Evolutionary conservation across 2,888 invertebrate genomes (phyloP).

Genomic region (Lagria hirta): DNA sequence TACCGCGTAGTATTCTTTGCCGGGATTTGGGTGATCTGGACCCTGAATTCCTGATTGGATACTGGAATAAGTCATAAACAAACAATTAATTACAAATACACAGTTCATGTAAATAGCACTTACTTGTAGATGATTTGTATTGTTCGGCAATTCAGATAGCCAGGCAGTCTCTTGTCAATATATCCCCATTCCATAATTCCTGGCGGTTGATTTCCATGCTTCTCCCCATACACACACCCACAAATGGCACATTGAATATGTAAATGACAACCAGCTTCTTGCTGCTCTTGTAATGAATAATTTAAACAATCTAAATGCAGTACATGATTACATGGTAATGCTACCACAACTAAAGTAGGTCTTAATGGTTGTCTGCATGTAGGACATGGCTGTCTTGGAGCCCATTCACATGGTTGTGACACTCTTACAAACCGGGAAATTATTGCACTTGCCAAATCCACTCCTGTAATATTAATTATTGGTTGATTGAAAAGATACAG

Average conservation of each 20-base stretch:
- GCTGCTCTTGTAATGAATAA: slow-evolving; percentile 68
- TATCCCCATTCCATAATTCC: slow-evolving; percentile 83
- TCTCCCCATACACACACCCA: slow-evolving; percentile 81
- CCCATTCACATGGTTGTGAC: slow-evolving; percentile 65
- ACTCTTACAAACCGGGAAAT: slow-evolving; percentile 71
- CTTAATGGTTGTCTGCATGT: slow-evolving; percentile 66
- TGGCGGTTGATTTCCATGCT: slow-evolving; percentile 76
- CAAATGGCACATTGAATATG: slow-evolving; percentile 87
- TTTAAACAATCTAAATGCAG: slow-evolving; percentile 80
- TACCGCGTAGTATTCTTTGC: slow-evolving; percentile 83
- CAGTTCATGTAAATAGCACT: slow-evolving; percentile 44
- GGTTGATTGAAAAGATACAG: no score
- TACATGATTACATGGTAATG: slow-evolving; percentile 75
- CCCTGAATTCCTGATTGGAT: slow-evolving; percentile 86
- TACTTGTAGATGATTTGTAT: slow-evolving; percentile 83
- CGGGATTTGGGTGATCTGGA: slow-evolving; percentile 76
- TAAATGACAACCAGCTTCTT: slow-evolving; percentile 53
- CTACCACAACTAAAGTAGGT: slow-evolving; percentile 60
- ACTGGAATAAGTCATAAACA: slow-evolving; percentile 57
- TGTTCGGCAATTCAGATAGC: slow-evolving; percentile 67
- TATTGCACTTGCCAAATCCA: slow-evolving; percentile 62
- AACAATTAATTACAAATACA: neutral
- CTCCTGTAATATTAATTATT: no score
- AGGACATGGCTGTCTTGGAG: slow-evolving; percentile 72
- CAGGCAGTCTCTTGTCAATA: slow-evolving; percentile 69